Conservation (phyloP, 2,888 invertebrate species). For the Thera obeliscata region DNA sequence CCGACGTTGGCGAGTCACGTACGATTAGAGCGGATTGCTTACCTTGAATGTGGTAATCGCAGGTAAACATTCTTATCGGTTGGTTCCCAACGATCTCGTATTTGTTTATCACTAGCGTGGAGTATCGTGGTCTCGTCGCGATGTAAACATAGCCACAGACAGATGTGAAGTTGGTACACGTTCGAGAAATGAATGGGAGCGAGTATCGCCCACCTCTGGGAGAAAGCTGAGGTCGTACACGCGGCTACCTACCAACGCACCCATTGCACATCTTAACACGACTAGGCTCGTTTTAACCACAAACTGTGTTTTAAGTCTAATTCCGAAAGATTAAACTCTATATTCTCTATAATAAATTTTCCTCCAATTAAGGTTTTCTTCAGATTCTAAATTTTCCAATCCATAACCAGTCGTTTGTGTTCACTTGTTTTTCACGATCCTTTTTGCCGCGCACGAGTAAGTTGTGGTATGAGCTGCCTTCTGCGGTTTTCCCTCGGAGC, state of each 20-base stretch:
- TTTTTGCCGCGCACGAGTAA: too few relatives aligned
- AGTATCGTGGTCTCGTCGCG: constrained; percentile 43
- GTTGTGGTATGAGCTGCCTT: too few relatives aligned
- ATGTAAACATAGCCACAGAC: constrained; percentile 54
- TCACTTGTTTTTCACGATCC: too few relatives aligned
- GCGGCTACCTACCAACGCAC: constrained; percentile 46
- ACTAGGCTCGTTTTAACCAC: background rate
- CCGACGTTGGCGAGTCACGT: constrained; percentile 30
- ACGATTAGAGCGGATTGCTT: constrained; percentile 60
- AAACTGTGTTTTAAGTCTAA: too few relatives aligned
- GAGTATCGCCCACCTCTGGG: constrained; percentile 73
- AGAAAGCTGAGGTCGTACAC: constrained; percentile 62
- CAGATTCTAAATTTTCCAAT: too few relatives aligned
- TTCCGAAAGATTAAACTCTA: too few relatives aligned
- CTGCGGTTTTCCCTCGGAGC: too few relatives aligned
- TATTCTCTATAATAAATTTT: too few relatives aligned
- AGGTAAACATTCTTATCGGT: constrained; percentile 78
- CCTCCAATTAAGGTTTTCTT: too few relatives aligned
- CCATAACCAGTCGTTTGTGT: too few relatives aligned
- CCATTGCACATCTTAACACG: constrained; percentile 11
- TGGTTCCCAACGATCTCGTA: constrained; percentile 65
- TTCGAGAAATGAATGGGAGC: constrained; percentile 67
- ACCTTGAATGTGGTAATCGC: constrained; percentile 74
- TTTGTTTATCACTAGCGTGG: constrained; percentile 58
- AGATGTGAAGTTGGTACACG: constrained; percentile 38